Evolutionary conservation across 2,888 invertebrate genomes (phyloP).

Genomic region (Halocaridina rubra): DNA sequence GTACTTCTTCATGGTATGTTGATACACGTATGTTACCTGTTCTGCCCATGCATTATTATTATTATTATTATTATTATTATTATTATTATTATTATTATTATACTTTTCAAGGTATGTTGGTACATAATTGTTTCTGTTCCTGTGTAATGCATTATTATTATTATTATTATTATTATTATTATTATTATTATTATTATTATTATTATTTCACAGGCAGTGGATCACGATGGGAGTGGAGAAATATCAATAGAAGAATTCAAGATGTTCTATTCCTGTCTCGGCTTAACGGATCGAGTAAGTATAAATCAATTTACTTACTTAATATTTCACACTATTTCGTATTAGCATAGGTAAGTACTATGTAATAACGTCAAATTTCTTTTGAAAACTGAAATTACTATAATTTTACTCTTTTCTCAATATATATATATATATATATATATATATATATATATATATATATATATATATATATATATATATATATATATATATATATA

Average conservation of each 20-base stretch:
- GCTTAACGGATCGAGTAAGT: slow-evolving; percentile 76
- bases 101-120: not conserved
- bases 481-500: too few relatives aligned
- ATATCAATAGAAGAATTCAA: slow-evolving; percentile 86
- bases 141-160: not conserved
- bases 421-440: too few relatives aligned
- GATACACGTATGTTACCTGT: not conserved
- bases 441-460: too few relatives aligned
- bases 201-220: slow-evolving; percentile 58
- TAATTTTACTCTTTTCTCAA: too few relatives aligned
- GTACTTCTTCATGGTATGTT: slow-evolving; percentile 82
- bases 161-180: not conserved
- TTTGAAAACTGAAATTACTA: too few relatives aligned
- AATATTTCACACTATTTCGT: too few relatives aligned
- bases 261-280: slow-evolving; percentile 84
- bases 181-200: not conserved
- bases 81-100: too few relatives aligned
- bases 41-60: not conserved
- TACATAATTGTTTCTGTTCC: not conserved
- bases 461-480: too few relatives aligned
- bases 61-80: not conserved
- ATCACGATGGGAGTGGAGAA: slow-evolving; percentile 82
- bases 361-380: too few relatives aligned
- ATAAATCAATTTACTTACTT: not conserved
- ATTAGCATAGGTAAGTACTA: too few relatives aligned